phyloP scores from a whole-genome alignment of 2,888 invertebrate species.

The Spicauda simplicius region DNA sequence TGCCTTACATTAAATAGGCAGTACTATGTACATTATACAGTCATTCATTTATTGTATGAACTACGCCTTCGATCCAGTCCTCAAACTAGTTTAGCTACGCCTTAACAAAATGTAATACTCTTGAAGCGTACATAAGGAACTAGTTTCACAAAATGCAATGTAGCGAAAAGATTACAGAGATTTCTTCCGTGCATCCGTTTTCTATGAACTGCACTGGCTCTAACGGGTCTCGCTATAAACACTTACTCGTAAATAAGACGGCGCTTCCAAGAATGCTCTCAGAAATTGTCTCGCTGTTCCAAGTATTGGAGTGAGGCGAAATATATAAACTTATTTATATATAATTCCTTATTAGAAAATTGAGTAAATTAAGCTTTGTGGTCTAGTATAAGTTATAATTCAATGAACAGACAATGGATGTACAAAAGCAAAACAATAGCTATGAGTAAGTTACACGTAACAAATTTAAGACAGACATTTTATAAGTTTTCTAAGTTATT shows the following conservation, averaged over 20 bases:
- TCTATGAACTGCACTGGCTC: background rate
- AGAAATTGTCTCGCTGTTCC: conserved; percentile 4
- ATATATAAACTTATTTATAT: background rate
- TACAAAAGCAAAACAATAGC: too few relatives aligned
- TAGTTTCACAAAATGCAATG: conserved; percentile 25
- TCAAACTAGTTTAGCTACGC: background rate
- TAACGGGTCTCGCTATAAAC: conserved; percentile 4
- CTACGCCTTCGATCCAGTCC: background rate
- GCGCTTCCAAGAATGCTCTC: conserved; percentile 3
- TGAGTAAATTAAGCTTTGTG: too few relatives aligned
- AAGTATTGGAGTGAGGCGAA: conserved; percentile 2
- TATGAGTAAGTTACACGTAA: too few relatives aligned
- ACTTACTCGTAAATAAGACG: conserved; percentile 2
- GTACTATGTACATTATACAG: background rate
- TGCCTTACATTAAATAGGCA: background rate
- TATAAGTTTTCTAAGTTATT: too few relatives aligned
- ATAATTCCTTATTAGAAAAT: too few relatives aligned
- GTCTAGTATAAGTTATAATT: too few relatives aligned
- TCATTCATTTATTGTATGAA: background rate
- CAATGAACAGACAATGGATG: too few relatives aligned
- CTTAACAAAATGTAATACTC: conserved; percentile 15
- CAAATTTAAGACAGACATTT: too few relatives aligned
- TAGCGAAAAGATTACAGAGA: conserved; percentile 21
- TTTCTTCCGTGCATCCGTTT: conserved; percentile 23
- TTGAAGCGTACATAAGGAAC: conserved; percentile 10